phyloP scores from a whole-genome alignment of 2,113 vertebrate species.

The Tenebrosternarchus preto region DNA sequence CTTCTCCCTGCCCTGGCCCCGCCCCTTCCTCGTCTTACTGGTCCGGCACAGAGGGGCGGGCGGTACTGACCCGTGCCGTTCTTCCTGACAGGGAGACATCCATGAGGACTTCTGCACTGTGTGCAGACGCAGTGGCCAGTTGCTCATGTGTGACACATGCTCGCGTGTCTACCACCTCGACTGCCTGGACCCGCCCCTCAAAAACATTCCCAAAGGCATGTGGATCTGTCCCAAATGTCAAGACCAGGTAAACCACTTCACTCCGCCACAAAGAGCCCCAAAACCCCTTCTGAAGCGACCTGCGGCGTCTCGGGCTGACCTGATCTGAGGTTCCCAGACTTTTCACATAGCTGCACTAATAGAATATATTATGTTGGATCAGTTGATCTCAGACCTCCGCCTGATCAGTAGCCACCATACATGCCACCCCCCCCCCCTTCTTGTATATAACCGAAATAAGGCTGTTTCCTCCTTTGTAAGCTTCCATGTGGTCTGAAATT shows the following conservation, averaged over 20 bases:
- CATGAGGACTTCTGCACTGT: slow-evolving; percentile 99
- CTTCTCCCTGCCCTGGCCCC: slow-evolving; percentile 52
- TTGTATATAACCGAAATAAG: slow-evolving; percentile 52
- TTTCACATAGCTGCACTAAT: slow-evolving; percentile 10
- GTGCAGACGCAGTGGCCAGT: slow-evolving; percentile 98
- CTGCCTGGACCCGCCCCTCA: slow-evolving; percentile 98
- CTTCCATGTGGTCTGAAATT: slow-evolving; percentile 63
- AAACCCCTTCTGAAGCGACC: slow-evolving; percentile 23
- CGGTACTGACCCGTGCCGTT: slow-evolving; percentile 80
- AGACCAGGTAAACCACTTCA: slow-evolving; percentile 89
- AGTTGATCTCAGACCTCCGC: slow-evolving; percentile 37
- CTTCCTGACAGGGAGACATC: slow-evolving; percentile 94
- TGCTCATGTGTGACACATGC: slow-evolving; percentile 99
- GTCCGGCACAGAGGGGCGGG: slow-evolving; percentile 63
- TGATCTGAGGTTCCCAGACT: slow-evolving; percentile 17
- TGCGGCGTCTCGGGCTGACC: slow-evolving; percentile 45
- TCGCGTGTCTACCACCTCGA: slow-evolving; percentile 99
- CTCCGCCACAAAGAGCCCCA: slow-evolving; percentile 36
- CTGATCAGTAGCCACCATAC: slow-evolving; percentile 14
- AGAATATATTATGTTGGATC: slow-evolving; percentile 20
- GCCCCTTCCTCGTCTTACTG: slow-evolving; percentile 57
- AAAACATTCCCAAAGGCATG: slow-evolving; percentile 99
- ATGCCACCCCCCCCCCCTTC: not conserved
- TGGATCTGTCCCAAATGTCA: slow-evolving; percentile 99
- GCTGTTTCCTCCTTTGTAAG: slow-evolving; percentile 77